phyloP scores from a whole-genome alignment of 2,113 vertebrate genomes.

The Setophaga petechia region DNA sequence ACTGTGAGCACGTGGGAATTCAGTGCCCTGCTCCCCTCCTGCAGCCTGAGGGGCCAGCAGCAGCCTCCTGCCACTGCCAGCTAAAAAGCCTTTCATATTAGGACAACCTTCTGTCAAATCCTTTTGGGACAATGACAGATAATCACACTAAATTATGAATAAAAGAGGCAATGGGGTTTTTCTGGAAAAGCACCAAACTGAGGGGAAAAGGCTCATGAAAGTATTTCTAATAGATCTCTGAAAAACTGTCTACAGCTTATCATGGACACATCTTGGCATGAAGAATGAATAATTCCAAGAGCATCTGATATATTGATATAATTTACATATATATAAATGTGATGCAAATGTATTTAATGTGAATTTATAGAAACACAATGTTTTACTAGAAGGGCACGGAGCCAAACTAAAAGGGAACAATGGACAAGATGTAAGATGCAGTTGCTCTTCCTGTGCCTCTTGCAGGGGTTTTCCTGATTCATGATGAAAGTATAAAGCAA shows the following conservation, averaged over 20 bases:
- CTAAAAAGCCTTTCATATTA: not conserved
- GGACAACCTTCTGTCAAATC: not conserved
- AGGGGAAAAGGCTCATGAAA: not conserved
- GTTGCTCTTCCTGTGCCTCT: not conserved
- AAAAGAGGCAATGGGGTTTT: not conserved
- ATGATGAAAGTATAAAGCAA: not conserved
- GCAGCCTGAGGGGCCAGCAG: not conserved
- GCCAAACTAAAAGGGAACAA: not conserved
- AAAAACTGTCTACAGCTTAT: not conserved
- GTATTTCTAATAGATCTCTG: not conserved
- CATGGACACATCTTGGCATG: not conserved
- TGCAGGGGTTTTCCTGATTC: not conserved
- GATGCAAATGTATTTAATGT: not conserved
- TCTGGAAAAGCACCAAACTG: conserved; percentile 2
- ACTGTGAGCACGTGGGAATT: not conserved
- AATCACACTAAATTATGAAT: not conserved
- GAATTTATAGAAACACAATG: not conserved
- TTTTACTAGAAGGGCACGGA: not conserved
- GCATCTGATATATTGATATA: not conserved
- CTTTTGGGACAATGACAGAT: not conserved
- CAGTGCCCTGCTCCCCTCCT: not conserved
- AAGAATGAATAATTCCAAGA: not conserved
- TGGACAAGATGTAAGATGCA: not conserved
- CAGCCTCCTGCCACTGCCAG: not conserved
- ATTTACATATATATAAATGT: not conserved